Evolutionary conservation across 1,140 invertebrate genomes (phyloP), one percentile per base, ranked within the genome.

Genomic region (Ceratosolen solmsi): DNA sequence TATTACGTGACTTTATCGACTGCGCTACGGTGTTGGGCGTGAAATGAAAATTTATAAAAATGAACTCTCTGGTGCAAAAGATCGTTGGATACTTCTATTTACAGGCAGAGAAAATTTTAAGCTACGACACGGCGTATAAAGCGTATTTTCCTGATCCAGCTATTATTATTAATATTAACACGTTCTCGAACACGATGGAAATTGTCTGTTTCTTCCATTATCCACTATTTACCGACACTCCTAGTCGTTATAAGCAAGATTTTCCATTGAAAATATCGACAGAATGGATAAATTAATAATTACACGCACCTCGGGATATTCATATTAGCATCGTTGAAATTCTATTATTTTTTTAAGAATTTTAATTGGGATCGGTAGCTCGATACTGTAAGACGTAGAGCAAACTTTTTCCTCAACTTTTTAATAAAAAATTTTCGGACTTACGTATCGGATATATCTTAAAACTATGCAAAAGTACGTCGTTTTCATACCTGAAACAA

Each of bases 401-500:
- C 4, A n/a, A 27, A 68, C 46, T 15, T 63, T 36, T 11, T 17
- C 0, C 15, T 9, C 7, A 49, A 54, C 49, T 5, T 65, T 78
- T 68, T 51, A 51, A 46, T 74, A 25, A 17, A 51, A 54, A 70
- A 68, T n/a, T 54, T 78, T 36, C 30, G 0, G 17, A 63, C 75
- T 77, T 77, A 77, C 75, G 27, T 38, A 22, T 65, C 46, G 13
- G 27, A 25, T 15, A 30, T 2, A 27, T n/a, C 36, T 56, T 46
- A 46, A 38, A 36, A 51, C 8, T 4, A n/a, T 54, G 20, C 22
- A 15, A 38, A 63, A 49, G 1, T 20, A 7, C 30, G 11, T 46
- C 1, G 33, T 51, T 70, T 41, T 36, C 78, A 49, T 73, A 73
- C 78, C 78, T 72, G 78, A 58, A 79, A 73, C 78, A 60, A 22